phyloP scores from a whole-genome alignment of 2,888 invertebrate genomes.

The Scelioninae gen. 1 region DNA sequence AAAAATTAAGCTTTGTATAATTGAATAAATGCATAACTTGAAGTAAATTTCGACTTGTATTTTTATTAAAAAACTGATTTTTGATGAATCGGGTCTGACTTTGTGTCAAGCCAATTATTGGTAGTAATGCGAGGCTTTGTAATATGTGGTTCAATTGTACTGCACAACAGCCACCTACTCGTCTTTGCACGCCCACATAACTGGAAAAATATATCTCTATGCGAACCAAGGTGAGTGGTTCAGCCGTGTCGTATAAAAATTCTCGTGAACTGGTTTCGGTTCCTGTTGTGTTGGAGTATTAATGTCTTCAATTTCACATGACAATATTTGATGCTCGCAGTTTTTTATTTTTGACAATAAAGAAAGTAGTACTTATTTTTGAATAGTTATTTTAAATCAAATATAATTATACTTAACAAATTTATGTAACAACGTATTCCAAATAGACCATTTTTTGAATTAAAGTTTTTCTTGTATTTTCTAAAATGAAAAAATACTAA shows the following conservation, averaged over 20 bases:
- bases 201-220: conserved; percentile 42
- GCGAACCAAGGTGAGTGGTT: conserved; percentile 61
- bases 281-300: conserved; percentile 59
- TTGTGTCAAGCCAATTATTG: conserved; percentile 37
- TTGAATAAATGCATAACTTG: conserved; percentile 14
- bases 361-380: too few relatives aligned
- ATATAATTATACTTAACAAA: too few relatives aligned
- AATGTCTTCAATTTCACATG: conserved; percentile 59
- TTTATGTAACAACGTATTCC: too few relatives aligned
- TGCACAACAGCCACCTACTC: conserved; percentile 63
- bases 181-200: conserved; percentile 64
- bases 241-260: conserved; percentile 40
- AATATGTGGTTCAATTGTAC: conserved; percentile 46
- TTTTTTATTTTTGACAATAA: neutral
- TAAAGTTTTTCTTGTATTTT: too few relatives aligned
- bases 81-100: conserved; percentile 1
- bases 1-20: conserved; percentile 12
- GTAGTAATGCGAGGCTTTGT: conserved; percentile 22
- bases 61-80: neutral
- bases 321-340: conserved; percentile 27
- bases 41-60: neutral
- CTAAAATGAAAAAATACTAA: too few relatives aligned
- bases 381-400: too few relatives aligned
- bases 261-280: conserved; percentile 59
- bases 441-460: too few relatives aligned